Conservation (phyloP, 2,113 vertebrate genomes). For the Erythrocercus mccallii region DNA sequence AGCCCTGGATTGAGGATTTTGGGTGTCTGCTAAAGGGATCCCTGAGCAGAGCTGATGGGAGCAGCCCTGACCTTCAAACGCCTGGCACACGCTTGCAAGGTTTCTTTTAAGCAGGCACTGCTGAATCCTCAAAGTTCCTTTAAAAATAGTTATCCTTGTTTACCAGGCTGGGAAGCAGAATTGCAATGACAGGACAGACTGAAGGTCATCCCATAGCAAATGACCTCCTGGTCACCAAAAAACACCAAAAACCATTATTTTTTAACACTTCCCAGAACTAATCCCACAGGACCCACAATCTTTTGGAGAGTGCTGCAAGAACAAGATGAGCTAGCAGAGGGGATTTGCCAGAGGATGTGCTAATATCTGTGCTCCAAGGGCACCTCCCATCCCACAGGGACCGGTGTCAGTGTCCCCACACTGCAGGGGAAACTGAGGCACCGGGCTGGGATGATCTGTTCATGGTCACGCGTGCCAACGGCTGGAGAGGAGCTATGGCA, state of each 20-base stretch:
- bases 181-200: accelerated
- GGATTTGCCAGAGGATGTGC: not conserved
- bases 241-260: not conserved
- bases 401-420: accelerated
- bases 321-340: not conserved
- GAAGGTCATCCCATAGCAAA: not conserved
- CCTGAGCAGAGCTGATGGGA: not conserved
- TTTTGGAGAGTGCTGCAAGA: not conserved
- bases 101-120: not conserved
- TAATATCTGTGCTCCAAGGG: not conserved
- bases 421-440: not conserved
- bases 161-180: not conserved
- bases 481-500: not conserved
- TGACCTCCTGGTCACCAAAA: not conserved
- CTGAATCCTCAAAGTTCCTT: not conserved
- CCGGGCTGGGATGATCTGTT: accelerated
- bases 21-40: not conserved
- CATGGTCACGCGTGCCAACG: accelerated
- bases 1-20: not conserved
- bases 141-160: not conserved
- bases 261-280: not conserved
- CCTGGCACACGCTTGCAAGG: not conserved
- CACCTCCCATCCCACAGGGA: not conserved
- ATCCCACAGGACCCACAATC: not conserved
- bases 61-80: not conserved